Evolutionary conservation across 2,797 vertebrate genomes (phyloP).

Genomic region (Mionectes olivaceus): DNA sequence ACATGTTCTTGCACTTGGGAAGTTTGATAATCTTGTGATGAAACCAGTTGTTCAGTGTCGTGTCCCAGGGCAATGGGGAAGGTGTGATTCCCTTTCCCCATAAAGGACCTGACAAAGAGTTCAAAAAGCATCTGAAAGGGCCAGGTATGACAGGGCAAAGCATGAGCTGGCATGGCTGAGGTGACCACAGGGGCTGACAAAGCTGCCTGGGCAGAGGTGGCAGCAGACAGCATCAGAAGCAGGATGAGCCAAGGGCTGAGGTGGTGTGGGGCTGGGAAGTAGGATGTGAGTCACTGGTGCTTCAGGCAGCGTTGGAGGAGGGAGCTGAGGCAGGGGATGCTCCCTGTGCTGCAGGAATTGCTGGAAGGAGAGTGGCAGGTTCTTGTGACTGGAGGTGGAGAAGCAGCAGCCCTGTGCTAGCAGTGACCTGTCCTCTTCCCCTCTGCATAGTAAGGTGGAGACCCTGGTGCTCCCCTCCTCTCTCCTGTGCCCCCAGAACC

Average conservation of each 20-base stretch:
- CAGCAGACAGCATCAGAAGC: not conserved
- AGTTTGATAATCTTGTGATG: not conserved
- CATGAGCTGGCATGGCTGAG: not conserved
- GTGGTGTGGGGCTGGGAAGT: not conserved
- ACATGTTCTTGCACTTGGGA: accelerated
- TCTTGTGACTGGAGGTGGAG: not conserved
- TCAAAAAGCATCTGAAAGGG: not conserved
- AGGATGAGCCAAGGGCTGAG: not conserved
- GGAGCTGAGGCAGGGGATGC: not conserved
- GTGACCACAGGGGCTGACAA: not conserved
- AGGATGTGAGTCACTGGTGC: not conserved
- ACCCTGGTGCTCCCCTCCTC: not conserved
- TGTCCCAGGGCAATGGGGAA: not conserved
- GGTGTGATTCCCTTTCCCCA: not conserved
- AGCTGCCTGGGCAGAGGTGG: not conserved
- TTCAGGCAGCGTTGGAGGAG: not conserved
- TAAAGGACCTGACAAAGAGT: not conserved
- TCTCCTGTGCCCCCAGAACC: not conserved
- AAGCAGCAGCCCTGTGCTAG: not conserved
- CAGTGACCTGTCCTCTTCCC: not conserved
- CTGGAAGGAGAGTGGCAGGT: not conserved
- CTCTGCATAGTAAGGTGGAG: not conserved
- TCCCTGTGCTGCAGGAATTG: not conserved
- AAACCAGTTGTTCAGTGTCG: not conserved
- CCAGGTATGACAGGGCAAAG: not conserved